Percentiles rank a stretch among this genome's conserved stretches.
These are phyloP conservation scores for Strix aluco DNA, from an alignment of 2,113 vertebrate genomes.

Conservation along the genomic window DNA sequence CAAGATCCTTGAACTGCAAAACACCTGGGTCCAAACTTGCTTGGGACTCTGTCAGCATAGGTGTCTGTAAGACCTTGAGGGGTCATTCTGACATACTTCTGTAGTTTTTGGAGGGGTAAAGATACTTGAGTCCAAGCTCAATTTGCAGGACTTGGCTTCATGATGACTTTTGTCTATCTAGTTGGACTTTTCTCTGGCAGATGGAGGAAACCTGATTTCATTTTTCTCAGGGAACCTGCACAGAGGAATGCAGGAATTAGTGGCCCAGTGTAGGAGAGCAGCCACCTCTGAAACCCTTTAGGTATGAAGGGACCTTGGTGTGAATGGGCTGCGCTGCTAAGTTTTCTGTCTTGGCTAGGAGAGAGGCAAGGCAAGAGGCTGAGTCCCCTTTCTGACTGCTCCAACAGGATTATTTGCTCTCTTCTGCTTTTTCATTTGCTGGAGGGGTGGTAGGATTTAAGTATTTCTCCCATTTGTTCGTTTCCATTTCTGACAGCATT, in stretches of 20 bases:
- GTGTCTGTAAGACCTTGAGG: background rate
- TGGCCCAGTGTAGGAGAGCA: rapidly evolving
- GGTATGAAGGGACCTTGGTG: background rate
- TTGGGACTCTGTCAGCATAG: background rate
- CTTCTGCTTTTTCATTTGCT: background rate
- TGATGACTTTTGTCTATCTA: background rate
- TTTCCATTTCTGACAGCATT: slow-evolving; percentile 29
- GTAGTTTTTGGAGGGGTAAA: background rate
- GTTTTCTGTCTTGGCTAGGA: background rate
- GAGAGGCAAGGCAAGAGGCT: background rate
- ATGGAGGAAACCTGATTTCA: background rate
- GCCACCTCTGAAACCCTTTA: background rate
- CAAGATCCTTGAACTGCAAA: background rate
- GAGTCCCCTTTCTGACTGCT: background rate
- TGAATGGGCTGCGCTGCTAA: background rate
- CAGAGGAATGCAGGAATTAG: background rate
- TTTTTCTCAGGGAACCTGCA: background rate
- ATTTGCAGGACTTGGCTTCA: background rate
- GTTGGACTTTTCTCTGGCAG: background rate
- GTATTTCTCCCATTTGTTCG: background rate
- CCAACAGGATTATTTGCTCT: background rate
- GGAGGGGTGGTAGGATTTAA: background rate
- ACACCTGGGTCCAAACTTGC: background rate
- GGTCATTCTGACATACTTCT: background rate
- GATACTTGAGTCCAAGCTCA: too few species aligned